Percentiles rank a stretch among this genome's conserved stretches.
Evolutionary conservation across 2,113 vertebrate species (phyloP).

Genomic region (Cygnus buccinator): DNA sequence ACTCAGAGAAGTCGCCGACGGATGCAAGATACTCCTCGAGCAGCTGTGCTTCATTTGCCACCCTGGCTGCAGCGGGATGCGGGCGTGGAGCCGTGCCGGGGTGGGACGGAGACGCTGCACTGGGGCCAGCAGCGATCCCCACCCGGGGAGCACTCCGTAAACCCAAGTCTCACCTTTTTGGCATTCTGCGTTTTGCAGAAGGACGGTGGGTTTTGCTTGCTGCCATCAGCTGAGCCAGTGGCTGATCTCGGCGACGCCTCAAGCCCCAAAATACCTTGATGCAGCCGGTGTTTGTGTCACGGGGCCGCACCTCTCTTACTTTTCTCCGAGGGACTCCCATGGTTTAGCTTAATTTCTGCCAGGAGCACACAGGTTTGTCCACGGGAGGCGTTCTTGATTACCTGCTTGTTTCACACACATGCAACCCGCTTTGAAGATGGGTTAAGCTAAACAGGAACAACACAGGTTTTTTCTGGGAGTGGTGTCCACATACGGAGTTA

Average conservation of each 20-base stretch:
- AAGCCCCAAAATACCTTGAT: rapidly evolving
- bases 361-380: background rate
- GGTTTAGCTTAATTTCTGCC: background rate
- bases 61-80: background rate
- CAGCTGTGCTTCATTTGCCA: background rate
- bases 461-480: background rate
- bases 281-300: background rate
- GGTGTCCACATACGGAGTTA: background rate
- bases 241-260: background rate
- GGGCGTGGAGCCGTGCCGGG: too few relatives aligned
- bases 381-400: background rate
- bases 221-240: background rate
- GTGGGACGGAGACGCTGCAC: background rate
- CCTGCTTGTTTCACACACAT: background rate
- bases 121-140: rapidly evolving
- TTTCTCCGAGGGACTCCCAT: background rate
- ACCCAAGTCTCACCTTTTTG: background rate
- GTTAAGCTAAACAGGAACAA: background rate
- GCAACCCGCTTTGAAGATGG: background rate
- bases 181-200: background rate
- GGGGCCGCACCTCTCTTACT: background rate
- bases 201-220: background rate
- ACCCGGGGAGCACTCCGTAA: background rate
- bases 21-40: background rate
- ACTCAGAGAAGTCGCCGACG: background rate